Evolutionary conservation across 2,113 vertebrate genomes (phyloP), one percentile per base, ranked within the genome.

Genomic region (Tachysurus vachellii): DNA sequence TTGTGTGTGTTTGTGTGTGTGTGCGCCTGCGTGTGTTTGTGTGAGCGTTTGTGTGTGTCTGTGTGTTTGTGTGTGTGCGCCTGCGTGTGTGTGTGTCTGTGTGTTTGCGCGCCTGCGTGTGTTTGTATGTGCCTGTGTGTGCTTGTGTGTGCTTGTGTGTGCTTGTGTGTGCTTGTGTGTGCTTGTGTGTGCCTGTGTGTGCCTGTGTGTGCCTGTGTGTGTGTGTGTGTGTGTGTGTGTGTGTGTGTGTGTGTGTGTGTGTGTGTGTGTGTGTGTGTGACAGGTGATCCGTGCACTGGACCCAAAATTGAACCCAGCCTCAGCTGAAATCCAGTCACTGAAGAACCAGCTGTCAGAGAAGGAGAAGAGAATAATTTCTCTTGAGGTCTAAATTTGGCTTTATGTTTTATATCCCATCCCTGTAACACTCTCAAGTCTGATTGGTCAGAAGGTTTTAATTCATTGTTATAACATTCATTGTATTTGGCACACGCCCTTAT

Each of bases 221-320:
- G 44, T 47, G 44, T 47, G 3, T 47, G 3, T 47, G 3, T 6
- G 44, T 47, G 44, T 47, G 44, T 17, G 44, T 76, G 61, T 47
- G 0, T 81, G 5, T n/a, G 16, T 10, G 13, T 82, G 14, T 21
- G 28, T 81, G 0, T 57, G 57, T 26, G 28, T 61, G 26, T 42
- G 16, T 59, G 42, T 80, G 28, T 81, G 31, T 44, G 10, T 77
- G 50, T 54, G 44, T 56, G 54, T 71, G 79, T 61, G 87, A 54
- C 89, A 99, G 98, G 98, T 99, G 54, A 99, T 99, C 92, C 96
- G 96, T 94, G 97, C 98, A 0, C 94, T 99, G 92, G 98, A 99
- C 88, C 98, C 98, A 9, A 99, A 98, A 90, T 91, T 98, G 90
- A 99, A 99, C 91, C 98, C 98, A 87, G 97, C 98, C 89, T 98